Evolutionary conservation across 2,797 vertebrate genomes (phyloP), one percentile per base, ranked within the genome.

Genomic region (Gila robusta): DNA sequence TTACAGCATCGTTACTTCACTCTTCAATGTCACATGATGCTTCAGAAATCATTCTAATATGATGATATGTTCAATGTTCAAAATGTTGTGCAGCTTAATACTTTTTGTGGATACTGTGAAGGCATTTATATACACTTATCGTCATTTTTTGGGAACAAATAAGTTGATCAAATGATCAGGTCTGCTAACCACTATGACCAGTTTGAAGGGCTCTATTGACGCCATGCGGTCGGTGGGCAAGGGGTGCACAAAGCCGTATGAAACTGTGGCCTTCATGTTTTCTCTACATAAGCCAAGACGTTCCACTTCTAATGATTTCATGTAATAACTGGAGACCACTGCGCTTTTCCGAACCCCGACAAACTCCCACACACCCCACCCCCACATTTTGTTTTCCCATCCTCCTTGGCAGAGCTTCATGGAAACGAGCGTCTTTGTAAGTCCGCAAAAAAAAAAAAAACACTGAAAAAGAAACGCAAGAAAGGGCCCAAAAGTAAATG

Each of bases 391-490:
- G 94, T 94, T 93, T 88, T 87, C 93, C 87, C 88, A 84, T 87
- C 91, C 93, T 93, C 95, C 93, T 93, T 95, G 94, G 93, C 94
- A 92, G 90, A 93, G 91, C 91, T 94, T 94, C 92, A 92, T 90
- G 91, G 94, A 95, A 96, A 95, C 91, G 93, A 93, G 92, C 92
- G 95, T 93, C 94, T 89, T 90, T 89, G 89, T 88, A 87, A 73
- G 72, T 81, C 59, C 64, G 56, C 79, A 79, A 88, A 84, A 88
- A 84, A 88, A 35, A 66, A 74, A 88, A 84, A 88, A 35, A 66
- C 70, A 81, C 28, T n/a, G 54, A 79, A 79, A 87, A 85, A 83
- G 37, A 81, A 80, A 80, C 1, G n/a, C 39, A 73, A 84, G 83
- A 88, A 89, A 87, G 59, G 67, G 52, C 82, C 78, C 66, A 87